phyloP scores from a whole-genome alignment of 2,113 vertebrate genomes.

The Felis chaus region DNA sequence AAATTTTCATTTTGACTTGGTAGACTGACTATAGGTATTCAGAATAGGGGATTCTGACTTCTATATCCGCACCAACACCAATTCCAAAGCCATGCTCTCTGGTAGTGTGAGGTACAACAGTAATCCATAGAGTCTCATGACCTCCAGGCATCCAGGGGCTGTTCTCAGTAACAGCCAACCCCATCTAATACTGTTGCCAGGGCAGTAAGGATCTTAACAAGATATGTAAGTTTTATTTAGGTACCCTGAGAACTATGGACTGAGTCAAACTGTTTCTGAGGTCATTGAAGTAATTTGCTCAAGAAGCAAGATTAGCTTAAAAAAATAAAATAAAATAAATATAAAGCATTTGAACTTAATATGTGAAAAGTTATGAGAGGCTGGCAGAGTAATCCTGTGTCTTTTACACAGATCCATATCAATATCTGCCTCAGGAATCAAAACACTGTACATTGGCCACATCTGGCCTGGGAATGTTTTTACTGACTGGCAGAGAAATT shows the following conservation, averaged over 20 bases:
- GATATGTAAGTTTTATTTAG: background rate
- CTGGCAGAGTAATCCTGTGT: background rate
- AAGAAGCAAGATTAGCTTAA: background rate
- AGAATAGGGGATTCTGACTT: background rate
- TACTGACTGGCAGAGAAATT: background rate
- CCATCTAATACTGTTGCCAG: background rate
- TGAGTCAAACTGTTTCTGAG: background rate
- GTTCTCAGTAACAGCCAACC: background rate
- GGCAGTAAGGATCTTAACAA: background rate
- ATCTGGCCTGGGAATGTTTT: background rate
- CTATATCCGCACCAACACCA: background rate
- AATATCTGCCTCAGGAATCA: background rate
- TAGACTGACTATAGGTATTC: background rate
- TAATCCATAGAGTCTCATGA: background rate
- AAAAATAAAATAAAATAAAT: background rate
- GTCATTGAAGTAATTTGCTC: background rate
- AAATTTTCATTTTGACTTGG: background rate
- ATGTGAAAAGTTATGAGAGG: background rate
- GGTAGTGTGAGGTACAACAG: background rate
- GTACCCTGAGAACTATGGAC: background rate
- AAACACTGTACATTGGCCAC: background rate
- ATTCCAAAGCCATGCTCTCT: background rate
- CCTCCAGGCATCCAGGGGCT: background rate
- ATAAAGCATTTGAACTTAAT: background rate
- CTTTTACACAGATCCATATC: background rate